Conservation (phyloP, 2,888 invertebrate genomes). For the Imbricaverruca yamaguchii region DNA sequence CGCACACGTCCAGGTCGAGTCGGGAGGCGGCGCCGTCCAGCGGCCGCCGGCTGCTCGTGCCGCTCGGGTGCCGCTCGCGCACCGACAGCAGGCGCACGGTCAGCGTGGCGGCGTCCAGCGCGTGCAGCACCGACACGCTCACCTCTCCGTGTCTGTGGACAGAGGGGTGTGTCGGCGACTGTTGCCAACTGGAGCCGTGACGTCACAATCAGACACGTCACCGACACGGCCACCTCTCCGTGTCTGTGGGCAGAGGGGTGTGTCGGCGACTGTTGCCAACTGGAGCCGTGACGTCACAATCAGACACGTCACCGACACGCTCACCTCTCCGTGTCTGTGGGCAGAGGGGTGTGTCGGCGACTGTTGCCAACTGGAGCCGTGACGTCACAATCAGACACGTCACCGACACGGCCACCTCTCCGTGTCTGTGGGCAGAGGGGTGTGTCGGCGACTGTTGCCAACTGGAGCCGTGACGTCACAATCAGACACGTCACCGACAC, state of each 20-base stretch:
- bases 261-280: no score
- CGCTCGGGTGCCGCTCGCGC: neutral
- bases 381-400: no score
- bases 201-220: no score
- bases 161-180: no score
- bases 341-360: no score
- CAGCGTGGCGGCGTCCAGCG: slow-evolving; percentile 9
- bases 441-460: no score
- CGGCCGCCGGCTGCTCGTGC: neutral
- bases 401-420: slow-evolving; percentile 10
- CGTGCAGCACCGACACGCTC: neutral
- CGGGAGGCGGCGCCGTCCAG: neutral
- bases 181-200: no score
- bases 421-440: neutral
- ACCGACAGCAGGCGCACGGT: neutral
- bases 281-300: no score
- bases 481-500: no score
- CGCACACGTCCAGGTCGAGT: neutral
- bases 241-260: no score
- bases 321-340: neutral
- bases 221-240: neutral
- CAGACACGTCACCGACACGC: neutral
- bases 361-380: no score
- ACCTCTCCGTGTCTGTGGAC: slow-evolving; percentile 12
- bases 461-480: no score